These are phyloP conservation scores for Akabosia matsudoensis DNA, from an alignment of 1,140 invertebrate species.

Conservation along the genomic window DNA sequence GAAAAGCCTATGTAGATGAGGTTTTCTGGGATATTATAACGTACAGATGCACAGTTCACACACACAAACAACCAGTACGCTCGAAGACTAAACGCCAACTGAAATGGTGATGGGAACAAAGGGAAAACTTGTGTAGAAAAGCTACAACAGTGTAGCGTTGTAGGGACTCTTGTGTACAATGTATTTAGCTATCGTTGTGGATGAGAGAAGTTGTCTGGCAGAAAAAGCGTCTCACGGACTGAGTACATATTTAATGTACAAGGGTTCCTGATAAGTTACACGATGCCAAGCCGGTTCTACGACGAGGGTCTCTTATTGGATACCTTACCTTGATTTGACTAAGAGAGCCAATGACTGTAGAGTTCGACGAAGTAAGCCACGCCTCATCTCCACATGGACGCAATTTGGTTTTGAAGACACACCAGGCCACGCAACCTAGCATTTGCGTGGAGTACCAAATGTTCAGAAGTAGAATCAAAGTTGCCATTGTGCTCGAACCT, in stretches of 20 bases:
- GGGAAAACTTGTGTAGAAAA: neutral
- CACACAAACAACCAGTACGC: conserved; percentile 23
- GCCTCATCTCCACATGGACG: neutral
- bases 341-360: neutral
- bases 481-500: too few species aligned
- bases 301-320: neutral
- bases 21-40: neutral
- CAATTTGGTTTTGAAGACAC: neutral
- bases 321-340: neutral
- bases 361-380: neutral
- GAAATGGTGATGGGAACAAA: conserved; percentile 23
- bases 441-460: too few species aligned
- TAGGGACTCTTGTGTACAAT: neutral
- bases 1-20: neutral
- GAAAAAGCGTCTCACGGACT: conserved; percentile 6
- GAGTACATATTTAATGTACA: conserved; percentile 12
- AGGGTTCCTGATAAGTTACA: conserved; percentile 11
- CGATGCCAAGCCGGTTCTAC: conserved; percentile 14
- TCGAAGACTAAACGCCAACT: conserved; percentile 23
- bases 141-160: neutral
- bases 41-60: conserved; percentile 17
- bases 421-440: too few species aligned
- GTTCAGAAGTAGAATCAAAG: too few species aligned
- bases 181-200: neutral
- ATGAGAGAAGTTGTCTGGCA: conserved; percentile 18